phyloP scores from a whole-genome alignment of 2,888 invertebrate genomes.

The Pristionchus maxplancki region DNA sequence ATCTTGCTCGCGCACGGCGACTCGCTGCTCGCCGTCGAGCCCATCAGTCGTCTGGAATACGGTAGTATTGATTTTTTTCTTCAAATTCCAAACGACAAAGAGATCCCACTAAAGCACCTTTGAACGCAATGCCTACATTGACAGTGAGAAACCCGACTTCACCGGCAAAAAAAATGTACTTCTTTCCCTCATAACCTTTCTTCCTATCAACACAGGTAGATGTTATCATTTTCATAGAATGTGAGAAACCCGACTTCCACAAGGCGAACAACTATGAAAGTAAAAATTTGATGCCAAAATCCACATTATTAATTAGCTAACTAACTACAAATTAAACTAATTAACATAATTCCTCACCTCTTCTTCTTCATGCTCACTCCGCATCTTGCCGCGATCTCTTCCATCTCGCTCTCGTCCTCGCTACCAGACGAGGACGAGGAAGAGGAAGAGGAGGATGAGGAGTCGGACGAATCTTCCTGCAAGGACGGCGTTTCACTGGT shows the following conservation, averaged over 20 bases:
- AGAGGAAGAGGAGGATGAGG: slow-evolving; percentile 46
- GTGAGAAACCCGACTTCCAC: too few relatives aligned
- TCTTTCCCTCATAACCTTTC: too few relatives aligned
- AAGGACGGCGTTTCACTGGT: too few relatives aligned
- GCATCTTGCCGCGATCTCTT: slow-evolving; percentile 46
- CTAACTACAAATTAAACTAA: not conserved
- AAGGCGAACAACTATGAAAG: too few relatives aligned
- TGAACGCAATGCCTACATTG: not conserved
- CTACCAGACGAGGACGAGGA: not conserved
- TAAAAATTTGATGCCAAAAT: too few relatives aligned
- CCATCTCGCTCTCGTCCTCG: slow-evolving; percentile 43
- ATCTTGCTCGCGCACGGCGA: slow-evolving; percentile 37
- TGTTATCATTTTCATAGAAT: too few relatives aligned
- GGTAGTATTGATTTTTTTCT: not conserved
- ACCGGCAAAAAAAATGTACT: too few relatives aligned
- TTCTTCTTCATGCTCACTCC: slow-evolving; percentile 38
- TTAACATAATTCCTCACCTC: slow-evolving; percentile 1
- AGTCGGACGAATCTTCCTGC: slow-evolving; percentile 47
- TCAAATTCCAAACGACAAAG: not conserved
- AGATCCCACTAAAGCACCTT: not conserved
- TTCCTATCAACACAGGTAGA: too few relatives aligned
- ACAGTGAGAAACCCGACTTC: too few relatives aligned
- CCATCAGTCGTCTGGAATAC: slow-evolving; percentile 18
- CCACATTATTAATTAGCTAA: not conserved
- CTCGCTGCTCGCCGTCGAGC: slow-evolving; percentile 21